A percentile compares a stretch with the other conserved stretches of the same genome.
These are phyloP conservation scores for Dermatophagoides farinae DNA, from an alignment of 1,140 invertebrate species.

Conservation along the genomic window DNA sequence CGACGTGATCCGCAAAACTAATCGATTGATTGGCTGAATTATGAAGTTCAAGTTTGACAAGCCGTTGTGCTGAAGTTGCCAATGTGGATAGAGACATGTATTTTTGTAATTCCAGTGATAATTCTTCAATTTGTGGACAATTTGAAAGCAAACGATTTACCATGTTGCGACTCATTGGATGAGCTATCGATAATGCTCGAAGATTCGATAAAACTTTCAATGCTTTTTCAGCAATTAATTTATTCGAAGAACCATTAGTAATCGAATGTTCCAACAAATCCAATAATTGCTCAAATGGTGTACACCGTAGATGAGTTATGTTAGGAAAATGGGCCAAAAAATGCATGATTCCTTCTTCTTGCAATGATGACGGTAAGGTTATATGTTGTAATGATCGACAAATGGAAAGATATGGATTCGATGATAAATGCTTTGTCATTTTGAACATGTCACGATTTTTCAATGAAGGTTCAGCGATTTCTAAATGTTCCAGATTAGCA, in stretches of 20 bases:
- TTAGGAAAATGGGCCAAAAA: conserved; percentile 16
- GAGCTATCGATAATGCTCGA: conserved; percentile 11
- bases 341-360: conserved; percentile 14
- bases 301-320: conserved; percentile 15
- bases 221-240: not conserved
- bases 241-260: not conserved
- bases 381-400: conserved; percentile 9
- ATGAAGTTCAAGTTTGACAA: conserved; percentile 15
- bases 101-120: conserved; percentile 18
- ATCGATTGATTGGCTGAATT: conserved; percentile 17
- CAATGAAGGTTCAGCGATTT: conserved; percentile 18
- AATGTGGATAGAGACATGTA: conserved; percentile 17
- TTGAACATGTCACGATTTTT: conserved; percentile 14
- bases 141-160: conserved; percentile 12
- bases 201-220: not conserved
- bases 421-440: not conserved
- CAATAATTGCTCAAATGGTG: conserved; percentile 16
- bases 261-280: conserved; percentile 15
- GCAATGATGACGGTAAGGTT: conserved; percentile 18
- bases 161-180: conserved; percentile 16
- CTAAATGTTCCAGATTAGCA: conserved; percentile 13
- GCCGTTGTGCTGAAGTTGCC: not conserved
- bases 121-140: conserved; percentile 17
- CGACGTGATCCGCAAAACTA: conserved; percentile 17
- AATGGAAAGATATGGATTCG: not conserved